phyloP scores from a whole-genome alignment of 2,113 vertebrate genomes.

The Nothoprocta perdicaria region DNA sequence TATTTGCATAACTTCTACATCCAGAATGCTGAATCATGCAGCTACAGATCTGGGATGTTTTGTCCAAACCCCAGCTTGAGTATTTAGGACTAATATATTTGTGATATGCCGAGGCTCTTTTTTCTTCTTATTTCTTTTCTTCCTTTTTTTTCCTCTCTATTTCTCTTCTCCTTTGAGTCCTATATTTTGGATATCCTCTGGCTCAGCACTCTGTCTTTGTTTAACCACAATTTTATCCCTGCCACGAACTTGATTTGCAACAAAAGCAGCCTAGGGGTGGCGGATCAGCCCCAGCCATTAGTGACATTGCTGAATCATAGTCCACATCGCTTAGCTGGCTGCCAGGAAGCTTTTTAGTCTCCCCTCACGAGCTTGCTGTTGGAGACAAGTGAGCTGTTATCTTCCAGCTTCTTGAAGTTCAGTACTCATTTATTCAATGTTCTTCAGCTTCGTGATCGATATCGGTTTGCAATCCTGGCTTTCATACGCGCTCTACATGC shows the following conservation, averaged over 20 bases:
- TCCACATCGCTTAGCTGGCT: background rate
- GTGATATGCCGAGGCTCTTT: background rate
- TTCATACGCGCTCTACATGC: background rate
- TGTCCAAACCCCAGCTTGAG: background rate
- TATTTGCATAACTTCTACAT: background rate
- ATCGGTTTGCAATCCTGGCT: background rate
- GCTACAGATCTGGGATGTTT: background rate
- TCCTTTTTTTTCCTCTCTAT: accelerated
- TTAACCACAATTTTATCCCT: background rate
- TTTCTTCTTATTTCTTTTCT: accelerated
- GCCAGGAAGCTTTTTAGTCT: background rate
- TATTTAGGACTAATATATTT: background rate
- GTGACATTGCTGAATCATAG: background rate
- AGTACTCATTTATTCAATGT: background rate
- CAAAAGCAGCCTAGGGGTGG: background rate
- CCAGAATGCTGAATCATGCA: slow-evolving; percentile 55
- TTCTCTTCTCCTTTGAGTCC: background rate
- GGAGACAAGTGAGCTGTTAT: background rate
- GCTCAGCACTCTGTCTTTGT: background rate
- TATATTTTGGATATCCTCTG: background rate
- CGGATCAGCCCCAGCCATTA: background rate
- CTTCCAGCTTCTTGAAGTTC: background rate
- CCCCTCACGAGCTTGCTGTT: background rate
- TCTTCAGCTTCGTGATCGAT: background rate
- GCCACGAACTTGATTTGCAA: background rate